These are phyloP conservation scores for Patiria miniata DNA, from an alignment of 35 echinoderm and acorn worm genomes.

Conservation along the genomic window DNA sequence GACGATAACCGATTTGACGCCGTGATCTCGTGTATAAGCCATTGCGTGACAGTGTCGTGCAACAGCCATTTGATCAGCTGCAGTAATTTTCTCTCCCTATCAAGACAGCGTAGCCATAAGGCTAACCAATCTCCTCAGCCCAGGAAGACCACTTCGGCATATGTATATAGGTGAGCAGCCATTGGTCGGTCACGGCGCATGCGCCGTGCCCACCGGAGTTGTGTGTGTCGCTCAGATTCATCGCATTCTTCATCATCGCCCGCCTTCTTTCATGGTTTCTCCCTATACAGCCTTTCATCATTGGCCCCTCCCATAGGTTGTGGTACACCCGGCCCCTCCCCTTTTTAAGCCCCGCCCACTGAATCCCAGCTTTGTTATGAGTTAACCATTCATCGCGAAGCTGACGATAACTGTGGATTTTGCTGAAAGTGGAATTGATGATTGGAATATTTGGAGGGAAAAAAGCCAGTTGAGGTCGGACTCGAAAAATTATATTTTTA, in stretches of 20 bases:
- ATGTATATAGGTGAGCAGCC: constrained; percentile 30
- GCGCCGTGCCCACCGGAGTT: constrained; percentile 11
- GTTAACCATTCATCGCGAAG: not conserved
- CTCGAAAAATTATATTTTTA: too few species aligned
- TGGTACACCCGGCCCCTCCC: not conserved
- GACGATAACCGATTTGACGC: too few species aligned
- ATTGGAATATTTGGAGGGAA: too few species aligned
- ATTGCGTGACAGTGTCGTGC: too few species aligned
- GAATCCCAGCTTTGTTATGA: constrained; percentile 8
- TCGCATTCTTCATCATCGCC: not conserved
- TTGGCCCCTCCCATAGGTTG: not conserved
- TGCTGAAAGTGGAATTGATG: too few species aligned
- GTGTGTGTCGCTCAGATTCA: not conserved
- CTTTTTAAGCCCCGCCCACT: not conserved
- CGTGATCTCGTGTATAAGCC: too few species aligned
- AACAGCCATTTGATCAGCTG: too few species aligned
- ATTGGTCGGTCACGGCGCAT: not conserved
- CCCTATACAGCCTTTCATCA: not conserved
- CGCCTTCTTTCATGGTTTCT: not conserved
- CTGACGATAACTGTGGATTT: too few species aligned
- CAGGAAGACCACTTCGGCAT: not conserved
- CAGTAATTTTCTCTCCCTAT: not conserved
- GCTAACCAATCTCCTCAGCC: constrained; percentile 8
- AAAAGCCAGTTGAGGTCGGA: too few species aligned
- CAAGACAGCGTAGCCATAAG: constrained; percentile 4